Conservation (phyloP, 2,888 invertebrate genomes). For the Listrodromus nycthemerus region DNA sequence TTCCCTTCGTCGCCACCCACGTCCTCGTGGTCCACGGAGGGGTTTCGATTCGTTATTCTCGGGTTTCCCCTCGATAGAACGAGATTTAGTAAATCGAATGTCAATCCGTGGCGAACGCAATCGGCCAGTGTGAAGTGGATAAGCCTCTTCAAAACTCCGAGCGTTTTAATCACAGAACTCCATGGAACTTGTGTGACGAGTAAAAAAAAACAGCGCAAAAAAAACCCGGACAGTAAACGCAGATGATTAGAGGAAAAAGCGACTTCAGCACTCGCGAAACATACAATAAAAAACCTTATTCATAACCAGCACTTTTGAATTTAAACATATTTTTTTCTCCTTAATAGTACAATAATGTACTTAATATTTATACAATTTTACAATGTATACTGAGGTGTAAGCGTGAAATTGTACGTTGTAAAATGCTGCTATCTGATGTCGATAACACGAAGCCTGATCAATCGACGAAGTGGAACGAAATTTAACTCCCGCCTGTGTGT, state of each 20-base stretch:
- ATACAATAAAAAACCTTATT: not conserved
- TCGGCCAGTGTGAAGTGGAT: slow-evolving; percentile 7
- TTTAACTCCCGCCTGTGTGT: not conserved
- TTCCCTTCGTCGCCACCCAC: slow-evolving; percentile 36
- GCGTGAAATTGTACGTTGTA: not conserved
- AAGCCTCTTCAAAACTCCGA: slow-evolving; percentile 12
- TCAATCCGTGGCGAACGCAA: slow-evolving; percentile 8
- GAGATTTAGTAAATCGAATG: slow-evolving; percentile 17
- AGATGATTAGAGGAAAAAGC: slow-evolving; percentile 3
- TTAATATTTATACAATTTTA: not conserved
- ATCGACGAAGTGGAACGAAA: not conserved
- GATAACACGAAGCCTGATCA: not conserved
- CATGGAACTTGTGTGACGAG: slow-evolving; percentile 1
- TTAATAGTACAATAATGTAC: not conserved
- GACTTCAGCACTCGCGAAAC: not conserved
- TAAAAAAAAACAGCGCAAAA: slow-evolving; percentile 9
- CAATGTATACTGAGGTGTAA: not conserved
- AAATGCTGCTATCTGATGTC: not conserved
- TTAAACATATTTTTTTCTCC: not conserved
- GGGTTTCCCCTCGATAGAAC: slow-evolving; percentile 2
- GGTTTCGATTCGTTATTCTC: slow-evolving; percentile 29
- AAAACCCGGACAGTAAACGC: not conserved
- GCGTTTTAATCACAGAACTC: slow-evolving; percentile 39
- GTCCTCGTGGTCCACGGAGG: slow-evolving; percentile 2
- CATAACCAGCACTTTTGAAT: not conserved